A percentile compares a stretch with the other conserved stretches of the same genome.
Conservation (phyloP, 2,797 vertebrate genomes). For the Amblyopsis hoosieri region DNA sequence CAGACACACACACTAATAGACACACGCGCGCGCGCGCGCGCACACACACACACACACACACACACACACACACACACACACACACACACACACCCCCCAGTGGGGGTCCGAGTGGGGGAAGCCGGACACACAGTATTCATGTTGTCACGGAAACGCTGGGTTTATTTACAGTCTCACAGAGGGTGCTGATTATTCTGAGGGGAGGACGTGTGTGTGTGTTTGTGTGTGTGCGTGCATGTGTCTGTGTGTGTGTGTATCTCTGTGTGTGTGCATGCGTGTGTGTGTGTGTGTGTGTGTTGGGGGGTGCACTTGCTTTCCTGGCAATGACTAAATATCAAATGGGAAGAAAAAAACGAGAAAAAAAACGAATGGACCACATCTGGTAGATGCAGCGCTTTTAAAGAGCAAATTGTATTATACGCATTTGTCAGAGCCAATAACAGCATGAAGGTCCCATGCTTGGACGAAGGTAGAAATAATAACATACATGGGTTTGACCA, state of each 20-base stretch:
- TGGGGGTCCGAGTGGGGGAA: not conserved
- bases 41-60: slow-evolving; percentile 1
- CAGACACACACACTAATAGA: not conserved
- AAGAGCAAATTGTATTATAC: slow-evolving; percentile 54
- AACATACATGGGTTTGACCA: slow-evolving; percentile 24
- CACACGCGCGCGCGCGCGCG: too few relatives aligned
- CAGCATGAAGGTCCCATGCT: slow-evolving; percentile 26
- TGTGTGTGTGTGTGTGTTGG: not conserved
- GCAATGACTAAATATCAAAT: slow-evolving; percentile 63
- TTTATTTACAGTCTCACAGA: slow-evolving; percentile 67
- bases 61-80: slow-evolving; percentile 2
- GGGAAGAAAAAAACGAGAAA: slow-evolving; percentile 50
- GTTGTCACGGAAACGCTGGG: slow-evolving; percentile 52
- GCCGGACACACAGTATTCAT: slow-evolving; percentile 40
- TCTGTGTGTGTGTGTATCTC: too few relatives aligned
- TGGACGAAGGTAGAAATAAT: slow-evolving; percentile 39
- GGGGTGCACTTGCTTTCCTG: slow-evolving; percentile 43
- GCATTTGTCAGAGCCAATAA: slow-evolving; percentile 55
- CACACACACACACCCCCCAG: not conserved
- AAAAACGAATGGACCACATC: slow-evolving; percentile 50
- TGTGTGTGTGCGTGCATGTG: not conserved
- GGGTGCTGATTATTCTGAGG: slow-evolving; percentile 15
- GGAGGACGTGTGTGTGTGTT: slow-evolving; percentile 18
- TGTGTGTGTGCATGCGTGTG: too few relatives aligned
- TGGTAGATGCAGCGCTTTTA: slow-evolving; percentile 55